Evolutionary conservation across 2,888 invertebrate species (phyloP), one percentile per base, ranked within the genome.

Genomic region (Venustoraphidia nigricollis): DNA sequence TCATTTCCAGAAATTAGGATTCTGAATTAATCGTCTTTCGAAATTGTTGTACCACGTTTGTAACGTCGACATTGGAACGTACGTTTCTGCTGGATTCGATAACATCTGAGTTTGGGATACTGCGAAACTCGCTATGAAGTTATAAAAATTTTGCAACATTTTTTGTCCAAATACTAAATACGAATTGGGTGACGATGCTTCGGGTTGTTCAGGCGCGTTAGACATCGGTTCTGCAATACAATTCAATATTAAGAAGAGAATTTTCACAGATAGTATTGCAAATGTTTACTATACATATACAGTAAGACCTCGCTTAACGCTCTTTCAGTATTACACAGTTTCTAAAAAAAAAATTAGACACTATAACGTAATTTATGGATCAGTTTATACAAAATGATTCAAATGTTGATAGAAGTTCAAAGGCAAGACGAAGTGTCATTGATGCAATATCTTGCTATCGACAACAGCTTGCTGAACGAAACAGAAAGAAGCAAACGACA

Each of bases 41-140:
- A 97, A 97, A 63, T 85, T 95, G 53, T 83, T 81, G 62, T 89
- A 97, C 97, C 97, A 98, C 34, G 81, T 84, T 62, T 93, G 89
- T 37, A 97, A 74, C 0, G 84, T 83, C 49, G 82, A 85, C 35
- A 94, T 69, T 0, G 96, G 96, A 46, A 97, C 83, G 67, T 83
- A 92, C 9, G 81, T 82, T 54, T 91, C 87, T 1, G 75, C 76
- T 0, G 87, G 84, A 53, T 84, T 83, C 0, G 83, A 79, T 1
- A 78, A 71, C 79, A 91, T 87, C 62, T 90, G 83, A 1, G 77
- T 68, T 57, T 87, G 86, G 0, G 80, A 82, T 37, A 87, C 71
- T 0, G 87, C 83, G 70, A 90, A 98, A 53, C 96, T 96, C 6
- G 90, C 80, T 38, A 87, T 82, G 66, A 83, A 96, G 65, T 98